These are phyloP conservation scores for Oryzias woworae DNA, from an alignment of 2,113 vertebrate species.

Conservation along the genomic window DNA sequence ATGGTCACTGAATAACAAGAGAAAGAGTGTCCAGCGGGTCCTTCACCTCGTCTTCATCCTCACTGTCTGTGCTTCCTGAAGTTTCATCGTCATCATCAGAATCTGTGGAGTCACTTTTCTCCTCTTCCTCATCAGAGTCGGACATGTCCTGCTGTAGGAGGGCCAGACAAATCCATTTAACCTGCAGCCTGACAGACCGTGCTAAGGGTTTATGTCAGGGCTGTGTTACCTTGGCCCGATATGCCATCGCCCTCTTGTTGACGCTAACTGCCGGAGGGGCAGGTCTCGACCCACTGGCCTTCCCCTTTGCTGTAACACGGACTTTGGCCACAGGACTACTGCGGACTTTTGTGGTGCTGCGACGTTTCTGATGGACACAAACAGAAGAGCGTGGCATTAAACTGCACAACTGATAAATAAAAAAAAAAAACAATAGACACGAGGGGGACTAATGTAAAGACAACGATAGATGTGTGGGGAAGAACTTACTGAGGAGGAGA, in stretches of 20 bases:
- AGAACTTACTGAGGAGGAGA: constrained; percentile 73
- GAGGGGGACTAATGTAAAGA: too few relatives aligned
- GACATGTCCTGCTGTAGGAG: constrained; percentile 74
- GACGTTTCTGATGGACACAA: constrained; percentile 69
- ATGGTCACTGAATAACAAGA: neutral
- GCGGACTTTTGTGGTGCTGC: constrained; percentile 69
- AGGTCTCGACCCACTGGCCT: constrained; percentile 64
- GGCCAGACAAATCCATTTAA: neutral
- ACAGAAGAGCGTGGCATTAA: neutral
- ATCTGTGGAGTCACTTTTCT: constrained; percentile 72
- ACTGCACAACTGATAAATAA: neutral
- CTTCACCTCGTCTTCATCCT: constrained; percentile 64
- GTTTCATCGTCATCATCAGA: constrained; percentile 78
- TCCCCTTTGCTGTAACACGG: constrained; percentile 67
- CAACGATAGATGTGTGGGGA: neutral
- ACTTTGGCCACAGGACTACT: constrained; percentile 69
- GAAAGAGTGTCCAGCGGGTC: neutral
- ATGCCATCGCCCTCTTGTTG: constrained; percentile 78
- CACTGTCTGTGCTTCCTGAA: constrained; percentile 73
- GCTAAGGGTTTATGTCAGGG: too few relatives aligned
- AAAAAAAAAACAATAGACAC: neutral
- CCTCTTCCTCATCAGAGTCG: constrained; percentile 73
- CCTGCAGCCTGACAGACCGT: neutral
- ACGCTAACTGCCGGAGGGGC: constrained; percentile 56
- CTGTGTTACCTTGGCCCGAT: constrained; percentile 76